phyloP scores from a whole-genome alignment of 2,113 vertebrate species.

The Elgaria multicarinata region DNA sequence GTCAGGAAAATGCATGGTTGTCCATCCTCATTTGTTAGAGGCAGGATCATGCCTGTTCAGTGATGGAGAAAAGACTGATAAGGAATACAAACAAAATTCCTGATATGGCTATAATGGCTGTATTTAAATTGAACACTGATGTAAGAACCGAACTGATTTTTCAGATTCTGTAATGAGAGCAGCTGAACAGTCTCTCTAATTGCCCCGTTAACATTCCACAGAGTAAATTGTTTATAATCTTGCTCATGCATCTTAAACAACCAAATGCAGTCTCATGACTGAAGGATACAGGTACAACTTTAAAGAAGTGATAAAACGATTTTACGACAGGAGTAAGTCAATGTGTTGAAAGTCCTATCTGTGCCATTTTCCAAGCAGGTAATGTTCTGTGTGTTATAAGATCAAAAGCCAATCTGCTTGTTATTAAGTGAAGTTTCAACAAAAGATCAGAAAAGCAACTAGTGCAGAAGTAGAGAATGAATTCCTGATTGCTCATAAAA shows the following conservation, averaged over 20 bases:
- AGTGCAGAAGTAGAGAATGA: not conserved
- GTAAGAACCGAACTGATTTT: not conserved
- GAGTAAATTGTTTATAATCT: constrained; percentile 19
- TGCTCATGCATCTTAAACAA: not conserved
- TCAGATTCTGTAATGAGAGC: not conserved
- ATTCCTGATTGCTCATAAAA: not conserved
- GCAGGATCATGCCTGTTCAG: not conserved
- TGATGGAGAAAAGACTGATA: not conserved
- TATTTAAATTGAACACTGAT: not conserved
- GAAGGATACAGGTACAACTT: constrained; percentile 6
- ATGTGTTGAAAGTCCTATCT: constrained; percentile 26
- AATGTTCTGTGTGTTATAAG: constrained; percentile 33
- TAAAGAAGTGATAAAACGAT: not conserved
- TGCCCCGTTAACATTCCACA: not conserved
- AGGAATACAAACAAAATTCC: not conserved
- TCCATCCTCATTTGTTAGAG: not conserved
- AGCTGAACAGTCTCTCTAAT: not conserved
- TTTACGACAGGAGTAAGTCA: constrained; percentile 18
- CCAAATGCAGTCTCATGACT: not conserved
- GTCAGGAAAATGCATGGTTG: not conserved
- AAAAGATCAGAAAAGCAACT: not conserved
- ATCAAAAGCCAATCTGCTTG: not conserved
- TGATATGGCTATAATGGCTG: not conserved
- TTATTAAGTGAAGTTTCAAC: not conserved
- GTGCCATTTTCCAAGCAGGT: constrained; percentile 48